These are phyloP conservation scores for Cyclophora punctaria DNA, from an alignment of 2,888 invertebrate genomes.

Conservation along the genomic window DNA sequence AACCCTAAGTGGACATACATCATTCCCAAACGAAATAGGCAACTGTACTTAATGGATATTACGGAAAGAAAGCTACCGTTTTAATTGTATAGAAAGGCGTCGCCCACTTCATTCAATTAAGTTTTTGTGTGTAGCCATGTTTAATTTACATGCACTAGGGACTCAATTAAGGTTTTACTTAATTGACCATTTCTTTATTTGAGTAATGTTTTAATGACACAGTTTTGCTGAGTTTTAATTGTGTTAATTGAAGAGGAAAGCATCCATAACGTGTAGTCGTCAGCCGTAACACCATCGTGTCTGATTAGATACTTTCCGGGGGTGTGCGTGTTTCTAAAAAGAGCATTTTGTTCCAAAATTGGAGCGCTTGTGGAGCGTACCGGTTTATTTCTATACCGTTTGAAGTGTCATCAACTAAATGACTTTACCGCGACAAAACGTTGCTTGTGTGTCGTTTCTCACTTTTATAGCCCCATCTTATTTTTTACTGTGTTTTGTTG, in stretches of 20 bases:
- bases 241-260: no score
- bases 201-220: no score
- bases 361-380: slow-evolving; percentile 29
- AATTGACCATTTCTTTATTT: no score
- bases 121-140: no score
- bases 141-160: no score
- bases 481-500: slow-evolving; percentile 20
- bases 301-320: slow-evolving; percentile 33
- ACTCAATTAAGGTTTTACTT: no score
- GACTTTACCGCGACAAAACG: slow-evolving; percentile 38
- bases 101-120: no score
- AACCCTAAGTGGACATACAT: slow-evolving; percentile 27
- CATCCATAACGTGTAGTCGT: slow-evolving; percentile 14
- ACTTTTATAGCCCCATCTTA: slow-evolving; percentile 25
- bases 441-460: slow-evolving; percentile 30
- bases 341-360: slow-evolving; percentile 42
- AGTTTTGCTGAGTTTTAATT: no score
- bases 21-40: slow-evolving; percentile 13
- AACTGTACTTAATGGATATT: slow-evolving; percentile 16
- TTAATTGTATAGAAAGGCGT: no score
- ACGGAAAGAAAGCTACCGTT: no score
- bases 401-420: slow-evolving; percentile 45
- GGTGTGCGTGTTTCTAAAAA: slow-evolving; percentile 27
- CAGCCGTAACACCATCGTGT: slow-evolving; percentile 10
- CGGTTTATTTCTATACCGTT: slow-evolving; percentile 47